phyloP scores from a whole-genome alignment of 2,888 invertebrate species.

The Alloplasta piceator region DNA sequence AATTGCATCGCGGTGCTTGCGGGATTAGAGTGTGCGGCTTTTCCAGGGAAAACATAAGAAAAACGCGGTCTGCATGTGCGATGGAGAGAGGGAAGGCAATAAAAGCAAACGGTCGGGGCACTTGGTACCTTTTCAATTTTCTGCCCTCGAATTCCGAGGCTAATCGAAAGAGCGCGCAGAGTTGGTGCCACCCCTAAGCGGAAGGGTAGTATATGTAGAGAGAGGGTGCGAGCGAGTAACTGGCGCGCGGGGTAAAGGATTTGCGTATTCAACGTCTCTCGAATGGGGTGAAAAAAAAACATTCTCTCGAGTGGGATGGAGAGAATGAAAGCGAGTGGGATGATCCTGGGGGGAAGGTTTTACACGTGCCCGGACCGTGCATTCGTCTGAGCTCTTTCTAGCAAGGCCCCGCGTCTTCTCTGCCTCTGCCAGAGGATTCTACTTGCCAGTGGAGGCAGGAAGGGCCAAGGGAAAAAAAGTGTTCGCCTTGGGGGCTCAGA shows the following conservation, averaged over 20 bases:
- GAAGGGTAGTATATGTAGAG: neutral
- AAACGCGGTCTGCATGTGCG: neutral
- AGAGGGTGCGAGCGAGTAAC: neutral
- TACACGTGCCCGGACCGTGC: slow-evolving; percentile 60
- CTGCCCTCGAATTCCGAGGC: slow-evolving; percentile 52
- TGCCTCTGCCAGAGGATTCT: slow-evolving; percentile 42
- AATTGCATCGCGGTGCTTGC: slow-evolving; percentile 19
- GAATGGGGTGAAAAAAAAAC: slow-evolving; percentile 25
- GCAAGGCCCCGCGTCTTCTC: slow-evolving; percentile 31
- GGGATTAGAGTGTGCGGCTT: neutral
- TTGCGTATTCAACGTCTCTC: slow-evolving; percentile 57
- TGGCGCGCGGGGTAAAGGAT: slow-evolving; percentile 34
- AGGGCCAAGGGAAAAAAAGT: slow-evolving; percentile 19
- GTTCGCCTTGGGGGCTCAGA: slow-evolving; percentile 51
- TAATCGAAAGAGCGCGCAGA: slow-evolving; percentile 50
- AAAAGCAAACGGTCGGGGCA: slow-evolving; percentile 41
- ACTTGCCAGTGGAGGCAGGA: slow-evolving; percentile 7
- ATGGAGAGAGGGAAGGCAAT: slow-evolving; percentile 5
- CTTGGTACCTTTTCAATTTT: slow-evolving; percentile 58
- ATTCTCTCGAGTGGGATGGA: neutral
- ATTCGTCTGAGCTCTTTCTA: slow-evolving; percentile 59
- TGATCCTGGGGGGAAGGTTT: slow-evolving; percentile 26
- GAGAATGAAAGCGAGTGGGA: neutral
- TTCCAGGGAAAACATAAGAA: slow-evolving; percentile 16
- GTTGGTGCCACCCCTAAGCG: slow-evolving; percentile 5